These are phyloP conservation scores for Ceramica pisi DNA, from an alignment of 2,888 invertebrate genomes.

Conservation along the genomic window DNA sequence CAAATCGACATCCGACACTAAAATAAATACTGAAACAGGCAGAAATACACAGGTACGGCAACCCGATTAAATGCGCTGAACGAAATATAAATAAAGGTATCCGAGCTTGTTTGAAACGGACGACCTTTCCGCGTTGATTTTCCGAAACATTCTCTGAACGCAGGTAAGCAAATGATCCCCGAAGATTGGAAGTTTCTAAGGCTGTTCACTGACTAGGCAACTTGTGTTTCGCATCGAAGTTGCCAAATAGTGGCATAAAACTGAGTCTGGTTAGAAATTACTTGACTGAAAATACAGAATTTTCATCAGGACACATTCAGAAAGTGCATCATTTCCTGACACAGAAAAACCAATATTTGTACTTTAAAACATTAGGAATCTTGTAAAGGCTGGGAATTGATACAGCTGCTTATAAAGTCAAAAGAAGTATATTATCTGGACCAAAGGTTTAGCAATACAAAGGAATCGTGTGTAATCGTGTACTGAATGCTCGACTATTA, in stretches of 20 bases:
- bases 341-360: no score
- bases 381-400: no score
- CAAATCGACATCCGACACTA: conserved; percentile 7
- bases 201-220: not conserved
- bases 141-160: conserved; percentile 41
- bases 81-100: conserved; percentile 32
- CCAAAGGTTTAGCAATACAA: no score
- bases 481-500: no score
- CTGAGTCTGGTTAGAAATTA: no score
- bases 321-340: no score
- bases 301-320: no score
- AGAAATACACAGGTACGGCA: conserved; percentile 28
- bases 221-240: not conserved
- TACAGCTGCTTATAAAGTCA: no score
- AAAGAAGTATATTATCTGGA: no score
- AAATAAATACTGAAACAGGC: conserved; percentile 39
- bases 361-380: no score
- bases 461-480: no score
- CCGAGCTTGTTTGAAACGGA: conserved; percentile 16
- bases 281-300: no score
- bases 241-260: not conserved
- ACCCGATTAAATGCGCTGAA: conserved; percentile 24
- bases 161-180: conserved; percentile 50
- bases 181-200: conserved; percentile 19
- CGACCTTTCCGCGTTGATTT: conserved; percentile 44